Evolutionary conservation across 2,797 vertebrate genomes (phyloP).

Genomic region (Leucoraja ocellata): DNA sequence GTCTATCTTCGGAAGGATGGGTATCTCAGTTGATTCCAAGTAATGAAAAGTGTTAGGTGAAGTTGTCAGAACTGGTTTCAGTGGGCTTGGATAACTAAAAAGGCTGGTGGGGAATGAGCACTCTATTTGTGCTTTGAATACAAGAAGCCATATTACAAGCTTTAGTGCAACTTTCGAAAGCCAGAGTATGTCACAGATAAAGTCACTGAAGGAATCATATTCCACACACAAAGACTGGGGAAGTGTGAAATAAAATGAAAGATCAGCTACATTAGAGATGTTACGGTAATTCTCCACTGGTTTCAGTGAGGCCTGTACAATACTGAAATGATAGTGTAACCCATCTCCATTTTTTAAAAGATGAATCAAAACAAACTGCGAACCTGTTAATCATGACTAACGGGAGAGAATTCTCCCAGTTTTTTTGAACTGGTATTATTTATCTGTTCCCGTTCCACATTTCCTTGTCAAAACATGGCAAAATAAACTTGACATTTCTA

Average conservation of each 20-base stretch:
- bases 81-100: background rate
- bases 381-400: background rate
- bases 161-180: background rate
- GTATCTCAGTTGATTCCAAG: background rate
- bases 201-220: background rate
- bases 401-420: background rate
- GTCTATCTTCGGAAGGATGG: background rate
- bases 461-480: background rate
- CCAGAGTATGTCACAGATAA: background rate
- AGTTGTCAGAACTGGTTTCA: background rate
- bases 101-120: background rate
- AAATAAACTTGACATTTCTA: background rate
- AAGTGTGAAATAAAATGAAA: background rate
- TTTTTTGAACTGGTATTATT: conserved; percentile 7
- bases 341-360: background rate
- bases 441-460: background rate
- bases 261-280: background rate
- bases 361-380: background rate
- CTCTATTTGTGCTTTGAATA: background rate
- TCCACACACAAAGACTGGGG: background rate
- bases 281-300: background rate
- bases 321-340: background rate
- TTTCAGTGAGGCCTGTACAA: background rate
- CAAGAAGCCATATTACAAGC: background rate
- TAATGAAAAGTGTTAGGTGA: background rate